Base-by-base conservation (phyloP, 2,888 invertebrate genomes). In the Spodoptera exigua region DNA sequence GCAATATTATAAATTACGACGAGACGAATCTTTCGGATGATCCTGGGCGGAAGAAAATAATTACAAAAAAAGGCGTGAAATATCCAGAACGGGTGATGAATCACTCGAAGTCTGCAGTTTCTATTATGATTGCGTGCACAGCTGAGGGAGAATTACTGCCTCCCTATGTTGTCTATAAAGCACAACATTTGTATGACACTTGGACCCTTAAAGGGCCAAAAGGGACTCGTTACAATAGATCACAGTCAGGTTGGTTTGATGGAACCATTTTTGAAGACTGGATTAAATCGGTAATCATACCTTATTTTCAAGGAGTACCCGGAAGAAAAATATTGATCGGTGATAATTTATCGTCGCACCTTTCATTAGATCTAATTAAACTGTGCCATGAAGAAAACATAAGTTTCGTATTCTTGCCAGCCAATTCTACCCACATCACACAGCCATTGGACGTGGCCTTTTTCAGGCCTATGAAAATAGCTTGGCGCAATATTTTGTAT, bases 131-230 rank as follows among this genome's bases (percentile, higher is more conserved):
- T 43, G 75, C 82, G 39, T 82, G 75, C 2, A 80, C 79, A 54
- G 87, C 87, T 21, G 70, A 57, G 44, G 90, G 89, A 10, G 59
- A 73, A 40, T 35, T 83, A n/a, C 62, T 89, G 18, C 86, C 87
- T 11, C 78, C 81, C 21, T 89, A 88, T 72, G 82, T 88, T 10
- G 83, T 88, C 0, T 89, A 89, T 65, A 91, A 89, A 56, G 74
- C 86, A 2, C 79, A 81, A 57, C 52, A 86, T 55, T 36, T 90
- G 14, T 87, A 81, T 35, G 39, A 56, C 2, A 90, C 52, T n/a
- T 62, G 66, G 62, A 59, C 52, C 16, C 27, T 37, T 21, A 36
- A 52, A 7, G 55, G 91, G 12, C 88, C 87, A 54, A 37, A 46
- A 57, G 54, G 80, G 35, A 45, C 82, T 54, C 40, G 85, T n/a